These are phyloP conservation scores for Potamilus streckersoni DNA, from an alignment of 1,140 invertebrate species.

Conservation along the genomic window DNA sequence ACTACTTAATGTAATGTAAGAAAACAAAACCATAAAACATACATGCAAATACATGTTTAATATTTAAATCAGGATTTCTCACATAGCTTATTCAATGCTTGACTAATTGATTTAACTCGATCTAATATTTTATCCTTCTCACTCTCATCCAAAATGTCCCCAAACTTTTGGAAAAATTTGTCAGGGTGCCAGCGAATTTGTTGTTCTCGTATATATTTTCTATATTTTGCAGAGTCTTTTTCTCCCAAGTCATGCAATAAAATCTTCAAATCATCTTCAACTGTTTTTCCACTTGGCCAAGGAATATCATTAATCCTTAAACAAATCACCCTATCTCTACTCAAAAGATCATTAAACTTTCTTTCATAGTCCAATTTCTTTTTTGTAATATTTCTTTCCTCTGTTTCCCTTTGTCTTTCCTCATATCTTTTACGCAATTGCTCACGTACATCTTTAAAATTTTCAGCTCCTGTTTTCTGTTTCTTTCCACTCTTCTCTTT, in stretches of 20 bases:
- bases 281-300: constrained; percentile 46
- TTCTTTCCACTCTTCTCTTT: constrained; percentile 20
- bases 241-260: constrained; percentile 46
- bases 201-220: constrained; percentile 52
- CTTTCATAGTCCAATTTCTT: constrained; percentile 41
- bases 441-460: constrained; percentile 14
- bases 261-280: constrained; percentile 34
- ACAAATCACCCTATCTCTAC: constrained; percentile 3
- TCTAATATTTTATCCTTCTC: constrained; percentile 49
- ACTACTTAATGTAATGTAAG: too few species aligned
- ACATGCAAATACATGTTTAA: too few species aligned
- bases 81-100: constrained; percentile 47
- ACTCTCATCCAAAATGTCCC: constrained; percentile 34
- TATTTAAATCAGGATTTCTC: too few species aligned
- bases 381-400: constrained; percentile 12
- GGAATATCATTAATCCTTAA: constrained; percentile 52
- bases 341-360: constrained; percentile 25
- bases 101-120: constrained; percentile 57
- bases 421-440: constrained; percentile 43
- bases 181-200: constrained; percentile 63
- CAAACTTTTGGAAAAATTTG: constrained; percentile 60
- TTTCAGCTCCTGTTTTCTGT: constrained; percentile 1
- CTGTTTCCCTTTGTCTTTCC: constrained; percentile 26
- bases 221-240: constrained; percentile 29
- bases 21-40: too few species aligned